Base-by-base conservation (phyloP, 2,888 invertebrate species). In the Lasioglossum villosulum region DNA sequence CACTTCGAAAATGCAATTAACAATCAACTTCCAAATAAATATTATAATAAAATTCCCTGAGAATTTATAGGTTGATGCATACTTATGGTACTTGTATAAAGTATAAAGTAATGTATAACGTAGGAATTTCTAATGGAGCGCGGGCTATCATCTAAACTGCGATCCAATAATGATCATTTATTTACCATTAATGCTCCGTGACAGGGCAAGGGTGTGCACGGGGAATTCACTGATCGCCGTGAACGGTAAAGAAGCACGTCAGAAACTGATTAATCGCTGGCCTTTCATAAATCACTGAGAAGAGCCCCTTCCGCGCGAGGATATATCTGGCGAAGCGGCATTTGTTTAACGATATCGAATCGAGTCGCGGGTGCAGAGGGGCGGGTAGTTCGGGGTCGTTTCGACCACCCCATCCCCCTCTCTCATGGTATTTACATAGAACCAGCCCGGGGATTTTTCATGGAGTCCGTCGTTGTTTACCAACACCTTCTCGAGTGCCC, bases 381-480 rank as follows among this genome's bases (percentile, higher is more conserved):
- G 48, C 8, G 48, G 71, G 4, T 45, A 16, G 30, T n/a, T 59
- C 12, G 4, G 59, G 12, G 1, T 59, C 27, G 59, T n/a, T 56
- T n/a, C 56, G 12, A 27, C 59, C 27, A n/a, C 14, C 14, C 59
- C 59, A 59, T 14, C 14, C 59, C 30, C 27, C 59, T n/a, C 27
- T 16, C 16, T 16, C 63, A 23, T 52, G 30, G 37, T 52, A 75
- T 83, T 83, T 83, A 52, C 81, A 75, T 81, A 73, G 73, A 77
- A 48, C 48, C 12, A 45, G 72, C 68, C 37, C 30, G 45, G 16
- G 23, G 56, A 84, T 81, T 84, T 81, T 83, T 84, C 80, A 59
- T 59, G 30, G n/a, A 48, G 52, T 42, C 39, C 48, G 63, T 39
- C 48, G 77, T 81, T 77, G 81, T 84, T 84, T 84, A 77, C 76